These are phyloP conservation scores for Hylomyscus alleni DNA, from an alignment of 2,797 vertebrate genomes.

Conservation along the genomic window DNA sequence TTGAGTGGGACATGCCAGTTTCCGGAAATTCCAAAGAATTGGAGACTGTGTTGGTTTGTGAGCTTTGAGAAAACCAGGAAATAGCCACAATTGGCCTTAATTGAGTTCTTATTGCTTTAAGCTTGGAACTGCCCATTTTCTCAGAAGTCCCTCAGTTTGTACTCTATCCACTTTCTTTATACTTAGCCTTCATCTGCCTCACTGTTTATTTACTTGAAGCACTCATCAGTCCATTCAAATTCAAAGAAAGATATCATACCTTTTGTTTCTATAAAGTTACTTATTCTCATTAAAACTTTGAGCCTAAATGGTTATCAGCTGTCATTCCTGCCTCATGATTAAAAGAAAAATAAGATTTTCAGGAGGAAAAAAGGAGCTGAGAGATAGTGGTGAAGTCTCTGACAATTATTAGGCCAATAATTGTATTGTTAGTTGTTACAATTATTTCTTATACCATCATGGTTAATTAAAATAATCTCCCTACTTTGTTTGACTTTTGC, in stretches of 20 bases:
- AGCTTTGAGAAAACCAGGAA: not conserved
- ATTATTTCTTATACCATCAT: not conserved
- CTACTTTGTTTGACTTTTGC: not conserved
- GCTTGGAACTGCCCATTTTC: not conserved
- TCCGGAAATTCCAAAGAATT: not conserved
- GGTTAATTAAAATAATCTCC: not conserved
- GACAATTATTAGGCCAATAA: accelerated
- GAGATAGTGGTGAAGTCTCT: not conserved
- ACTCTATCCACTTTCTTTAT: not conserved
- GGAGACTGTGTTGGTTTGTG: not conserved
- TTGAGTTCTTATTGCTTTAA: not conserved
- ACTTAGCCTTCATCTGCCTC: not conserved
- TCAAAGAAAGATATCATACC: not conserved
- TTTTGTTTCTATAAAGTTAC: not conserved
- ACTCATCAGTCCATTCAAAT: not conserved
- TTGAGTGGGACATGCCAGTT: not conserved
- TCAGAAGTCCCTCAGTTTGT: not conserved
- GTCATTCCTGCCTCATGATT: not conserved
- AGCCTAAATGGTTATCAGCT: not conserved
- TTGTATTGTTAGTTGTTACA: not conserved
- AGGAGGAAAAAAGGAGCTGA: not conserved
- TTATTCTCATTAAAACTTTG: not conserved
- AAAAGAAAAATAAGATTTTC: not conserved
- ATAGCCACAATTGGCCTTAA: not conserved
- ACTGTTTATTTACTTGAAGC: not conserved